phyloP scores from a whole-genome alignment of 2,797 vertebrate species.

The Lophotriccus pileatus region DNA sequence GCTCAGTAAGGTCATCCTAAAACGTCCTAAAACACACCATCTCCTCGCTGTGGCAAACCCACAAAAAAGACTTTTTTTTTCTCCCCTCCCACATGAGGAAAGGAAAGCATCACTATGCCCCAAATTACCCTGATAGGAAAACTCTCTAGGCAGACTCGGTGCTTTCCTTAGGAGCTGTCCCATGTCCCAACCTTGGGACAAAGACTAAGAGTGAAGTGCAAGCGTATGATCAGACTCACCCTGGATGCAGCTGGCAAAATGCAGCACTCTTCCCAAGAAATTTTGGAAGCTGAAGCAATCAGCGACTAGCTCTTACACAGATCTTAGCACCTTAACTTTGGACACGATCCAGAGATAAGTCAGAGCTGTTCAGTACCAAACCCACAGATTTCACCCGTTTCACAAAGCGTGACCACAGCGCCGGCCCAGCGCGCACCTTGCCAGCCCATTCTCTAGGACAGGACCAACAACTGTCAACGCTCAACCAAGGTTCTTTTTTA shows the following conservation, averaged over 20 bases:
- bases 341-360: neutral
- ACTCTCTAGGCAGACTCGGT: accelerated
- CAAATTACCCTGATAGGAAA: accelerated
- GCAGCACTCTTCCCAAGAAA: neutral
- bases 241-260: neutral
- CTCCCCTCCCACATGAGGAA: accelerated
- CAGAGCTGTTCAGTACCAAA: neutral
- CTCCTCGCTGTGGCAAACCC: neutral
- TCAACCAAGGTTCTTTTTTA: too few relatives aligned
- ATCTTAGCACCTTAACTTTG: neutral
- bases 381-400: neutral
- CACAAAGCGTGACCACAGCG: neutral
- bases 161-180: neutral
- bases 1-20: neutral
- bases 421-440: accelerated
- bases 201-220: neutral
- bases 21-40: neutral
- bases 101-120: neutral
- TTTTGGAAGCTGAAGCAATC: neutral
- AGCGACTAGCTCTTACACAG: neutral
- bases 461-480: accelerated
- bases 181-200: neutral
- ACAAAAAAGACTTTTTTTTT: neutral
- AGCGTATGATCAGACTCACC: accelerated
- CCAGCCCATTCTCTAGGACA: neutral